Percentiles rank a stretch among this genome's conserved stretches.
Conservation (phyloP, 2,888 invertebrate genomes). For the Acrobasis repandana region DNA sequence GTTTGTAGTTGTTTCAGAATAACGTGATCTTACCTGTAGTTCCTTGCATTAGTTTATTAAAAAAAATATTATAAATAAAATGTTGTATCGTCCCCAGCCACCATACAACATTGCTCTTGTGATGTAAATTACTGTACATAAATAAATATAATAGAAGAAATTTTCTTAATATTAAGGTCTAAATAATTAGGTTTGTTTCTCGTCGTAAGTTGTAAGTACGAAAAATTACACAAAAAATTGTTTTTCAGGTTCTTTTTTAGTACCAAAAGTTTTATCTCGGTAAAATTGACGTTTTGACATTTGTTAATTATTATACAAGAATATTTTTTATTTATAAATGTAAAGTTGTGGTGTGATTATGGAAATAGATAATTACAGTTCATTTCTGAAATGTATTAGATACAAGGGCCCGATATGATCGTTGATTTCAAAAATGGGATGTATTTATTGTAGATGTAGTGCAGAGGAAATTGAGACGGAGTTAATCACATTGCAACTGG, state of each 20-base stretch:
- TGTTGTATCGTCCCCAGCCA: constrained; percentile 49
- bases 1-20: constrained; percentile 25
- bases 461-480: constrained; percentile 33
- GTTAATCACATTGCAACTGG: constrained; percentile 69
- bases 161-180: constrained; percentile 62
- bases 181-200: constrained; percentile 52
- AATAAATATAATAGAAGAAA: constrained; percentile 44
- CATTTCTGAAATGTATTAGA: constrained; percentile 31
- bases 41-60: constrained; percentile 50
- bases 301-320: constrained; percentile 63
- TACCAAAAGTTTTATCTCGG: constrained; percentile 41
- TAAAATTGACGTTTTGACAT: constrained; percentile 60
- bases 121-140: constrained; percentile 83
- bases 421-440: constrained; percentile 36
- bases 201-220: constrained; percentile 67
- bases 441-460: constrained; percentile 22
- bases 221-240: constrained; percentile 48
- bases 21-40: constrained; percentile 51
- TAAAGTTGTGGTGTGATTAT: constrained; percentile 68
- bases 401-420: constrained; percentile 1
- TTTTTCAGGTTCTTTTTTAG: constrained; percentile 36
- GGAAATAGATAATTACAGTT: constrained; percentile 31
- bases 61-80: constrained; percentile 37
- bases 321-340: constrained; percentile 67
- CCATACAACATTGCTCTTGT: constrained; percentile 66